Evolutionary conservation across 2,888 invertebrate species (phyloP).

Genomic region (Sphaerophoria taeniata): DNA sequence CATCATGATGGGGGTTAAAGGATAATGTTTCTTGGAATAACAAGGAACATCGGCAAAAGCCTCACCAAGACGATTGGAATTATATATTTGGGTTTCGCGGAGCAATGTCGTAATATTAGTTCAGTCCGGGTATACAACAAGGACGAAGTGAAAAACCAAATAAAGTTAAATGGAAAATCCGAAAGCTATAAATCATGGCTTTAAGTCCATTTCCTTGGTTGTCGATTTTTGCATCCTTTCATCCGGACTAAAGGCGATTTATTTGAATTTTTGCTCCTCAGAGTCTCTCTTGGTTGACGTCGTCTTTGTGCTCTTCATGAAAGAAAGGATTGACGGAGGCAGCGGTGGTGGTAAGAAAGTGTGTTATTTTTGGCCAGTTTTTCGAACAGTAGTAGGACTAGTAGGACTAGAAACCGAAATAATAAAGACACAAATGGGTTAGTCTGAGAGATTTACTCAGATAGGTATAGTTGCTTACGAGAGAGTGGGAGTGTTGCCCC

Average conservation of each 20-base stretch:
- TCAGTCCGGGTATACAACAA: conserved; percentile 27
- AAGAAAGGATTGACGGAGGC: neutral
- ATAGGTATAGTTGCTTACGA: conserved; percentile 49
- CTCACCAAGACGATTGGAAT: too few species aligned
- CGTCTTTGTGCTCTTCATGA: neutral
- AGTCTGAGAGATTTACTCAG: conserved; percentile 54
- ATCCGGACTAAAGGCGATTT: conserved; percentile 71
- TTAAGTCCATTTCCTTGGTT: conserved; percentile 74
- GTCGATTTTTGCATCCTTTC: conserved; percentile 75
- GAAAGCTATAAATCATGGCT: conserved; percentile 75
- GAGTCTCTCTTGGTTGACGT: neutral
- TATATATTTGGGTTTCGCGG: neutral
- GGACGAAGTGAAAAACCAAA: conserved; percentile 70
- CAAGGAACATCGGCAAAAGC: conserved; percentile 52
- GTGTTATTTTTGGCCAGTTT: conserved; percentile 19
- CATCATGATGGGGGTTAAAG: neutral
- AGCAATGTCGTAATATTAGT: conserved; percentile 30
- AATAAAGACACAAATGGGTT: conserved; percentile 27
- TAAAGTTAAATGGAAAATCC: conserved; percentile 75
- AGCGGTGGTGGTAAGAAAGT: conserved; percentile 8
- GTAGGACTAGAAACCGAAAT: neutral
- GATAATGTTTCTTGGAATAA: conserved; percentile 53
- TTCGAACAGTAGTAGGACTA: neutral
- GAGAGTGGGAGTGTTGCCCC: neutral
- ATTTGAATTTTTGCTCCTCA: conserved; percentile 47